These are phyloP conservation scores for Drosophila gaucha DNA, from an alignment of 2,888 invertebrate genomes.

Conservation along the genomic window DNA sequence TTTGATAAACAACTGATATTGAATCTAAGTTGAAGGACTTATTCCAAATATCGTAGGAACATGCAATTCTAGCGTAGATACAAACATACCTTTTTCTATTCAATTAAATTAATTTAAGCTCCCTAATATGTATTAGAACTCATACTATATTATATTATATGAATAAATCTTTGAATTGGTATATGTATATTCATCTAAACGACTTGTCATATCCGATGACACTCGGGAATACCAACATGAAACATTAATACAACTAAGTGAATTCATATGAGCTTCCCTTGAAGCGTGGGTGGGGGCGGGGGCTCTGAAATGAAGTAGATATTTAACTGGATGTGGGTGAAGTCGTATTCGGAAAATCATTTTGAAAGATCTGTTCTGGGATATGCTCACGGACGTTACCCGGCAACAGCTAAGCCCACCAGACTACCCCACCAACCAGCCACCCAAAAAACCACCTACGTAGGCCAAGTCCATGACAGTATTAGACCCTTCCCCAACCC, in stretches of 20 bases:
- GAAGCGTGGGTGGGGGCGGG: background rate
- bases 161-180: background rate
- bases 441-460: constrained; percentile 2
- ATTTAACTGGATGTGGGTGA: constrained; percentile 16
- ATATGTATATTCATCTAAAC: background rate
- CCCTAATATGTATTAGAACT: no score
- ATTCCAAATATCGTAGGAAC: no score
- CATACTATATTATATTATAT: background rate
- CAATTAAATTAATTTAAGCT: no score
- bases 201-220: constrained; percentile 24
- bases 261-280: constrained; percentile 16
- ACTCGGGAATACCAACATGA: constrained; percentile 2
- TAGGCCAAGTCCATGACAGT: constrained; percentile 38
- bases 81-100: no score
- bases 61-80: no score
- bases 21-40: no score
- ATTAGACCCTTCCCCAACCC: constrained; percentile 2
- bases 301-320: background rate
- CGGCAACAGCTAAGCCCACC: constrained; percentile 44
- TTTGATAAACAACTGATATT: no score
- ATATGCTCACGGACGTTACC: constrained; percentile 41
- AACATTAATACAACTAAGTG: constrained; percentile 33
- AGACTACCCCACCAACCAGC: constrained; percentile 8
- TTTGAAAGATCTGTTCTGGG: constrained; percentile 23
- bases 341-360: constrained; percentile 27